phyloP scores from a whole-genome alignment of 2,113 vertebrate species.

The Caracal caracal region DNA sequence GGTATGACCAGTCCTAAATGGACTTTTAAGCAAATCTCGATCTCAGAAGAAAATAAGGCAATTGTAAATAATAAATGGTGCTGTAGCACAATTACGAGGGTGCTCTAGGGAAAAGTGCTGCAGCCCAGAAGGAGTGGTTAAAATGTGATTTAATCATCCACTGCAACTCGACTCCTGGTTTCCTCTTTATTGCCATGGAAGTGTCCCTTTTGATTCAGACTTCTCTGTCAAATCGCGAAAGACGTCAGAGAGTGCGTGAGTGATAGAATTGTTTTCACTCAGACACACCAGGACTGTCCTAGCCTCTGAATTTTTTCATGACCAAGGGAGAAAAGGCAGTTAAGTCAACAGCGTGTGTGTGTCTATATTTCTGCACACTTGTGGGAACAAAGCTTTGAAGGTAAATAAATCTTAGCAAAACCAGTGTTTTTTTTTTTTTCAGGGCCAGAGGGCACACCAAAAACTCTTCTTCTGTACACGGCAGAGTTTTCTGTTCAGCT shows the following conservation, averaged over 20 bases:
- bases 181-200: slow-evolving; percentile 59
- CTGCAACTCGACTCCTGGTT: slow-evolving; percentile 45
- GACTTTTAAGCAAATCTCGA: slow-evolving; percentile 70
- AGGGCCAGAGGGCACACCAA: slow-evolving; percentile 63
- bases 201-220: slow-evolving; percentile 59
- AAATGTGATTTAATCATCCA: slow-evolving; percentile 64
- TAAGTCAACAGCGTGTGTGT: not conserved
- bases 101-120: slow-evolving; percentile 40
- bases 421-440: slow-evolving; percentile 61
- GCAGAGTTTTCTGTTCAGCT: slow-evolving; percentile 69
- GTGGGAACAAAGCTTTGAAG: slow-evolving; percentile 61
- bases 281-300: not conserved
- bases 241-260: slow-evolving; percentile 38
- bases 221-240: not conserved
- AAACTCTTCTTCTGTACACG: slow-evolving; percentile 40
- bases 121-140: not conserved
- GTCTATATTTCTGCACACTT: slow-evolving; percentile 54
- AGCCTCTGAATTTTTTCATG: slow-evolving; percentile 21
- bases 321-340: slow-evolving; percentile 32
- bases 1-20: slow-evolving; percentile 50
- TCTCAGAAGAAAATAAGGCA: slow-evolving; percentile 71
- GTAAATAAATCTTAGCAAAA: slow-evolving; percentile 64
- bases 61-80: slow-evolving; percentile 73
- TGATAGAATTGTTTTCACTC: slow-evolving; percentile 40
- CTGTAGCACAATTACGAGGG: slow-evolving; percentile 13